Evolutionary conservation across 2,888 invertebrate species (phyloP).

Genomic region (Lithophane ornitopus): DNA sequence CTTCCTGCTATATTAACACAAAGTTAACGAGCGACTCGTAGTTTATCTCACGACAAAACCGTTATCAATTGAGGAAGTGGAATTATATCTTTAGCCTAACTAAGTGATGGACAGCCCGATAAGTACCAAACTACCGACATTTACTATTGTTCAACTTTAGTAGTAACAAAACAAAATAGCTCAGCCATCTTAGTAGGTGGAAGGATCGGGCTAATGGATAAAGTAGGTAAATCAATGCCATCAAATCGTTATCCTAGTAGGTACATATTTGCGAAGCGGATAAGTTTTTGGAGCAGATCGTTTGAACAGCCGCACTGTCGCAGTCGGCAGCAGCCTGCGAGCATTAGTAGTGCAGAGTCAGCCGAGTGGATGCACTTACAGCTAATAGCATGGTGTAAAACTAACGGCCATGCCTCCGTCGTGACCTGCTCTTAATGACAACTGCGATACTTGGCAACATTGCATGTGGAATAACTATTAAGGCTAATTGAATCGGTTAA

Average conservation of each 20-base stretch:
- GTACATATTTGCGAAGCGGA: conserved; percentile 1
- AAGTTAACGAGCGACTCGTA: conserved; percentile 11
- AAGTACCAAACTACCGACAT: conserved; percentile 11
- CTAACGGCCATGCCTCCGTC: conserved; percentile 5
- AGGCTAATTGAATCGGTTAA: conserved; percentile 12
- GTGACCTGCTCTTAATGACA: conserved; percentile 25
- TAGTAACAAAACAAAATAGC: neutral
- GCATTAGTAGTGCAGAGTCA: conserved; percentile 17
- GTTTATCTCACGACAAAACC: conserved; percentile 40
- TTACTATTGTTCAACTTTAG: neutral
- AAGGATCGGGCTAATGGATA: neutral
- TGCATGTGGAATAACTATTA: conserved; percentile 33
- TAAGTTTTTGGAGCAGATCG: conserved; percentile 11
- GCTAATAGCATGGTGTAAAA: conserved; percentile 18
- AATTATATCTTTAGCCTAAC: conserved; percentile 19
- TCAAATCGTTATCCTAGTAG: conserved; percentile 1
- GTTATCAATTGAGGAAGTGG: conserved; percentile 32
- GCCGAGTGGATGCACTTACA: conserved; percentile 24
- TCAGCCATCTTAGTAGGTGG: conserved; percentile 9
- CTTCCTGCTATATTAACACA: conserved; percentile 12
- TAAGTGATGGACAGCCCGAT: conserved; percentile 15
- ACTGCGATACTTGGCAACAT: conserved; percentile 29
- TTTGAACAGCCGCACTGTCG: neutral
- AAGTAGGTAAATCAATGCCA: conserved; percentile 19
- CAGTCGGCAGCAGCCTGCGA: conserved; percentile 1